A percentile compares a stretch with the other conserved stretches of the same genome.
Conservation (phyloP, 2,888 invertebrate genomes). For the Caenorhabditis sp. region DNA sequence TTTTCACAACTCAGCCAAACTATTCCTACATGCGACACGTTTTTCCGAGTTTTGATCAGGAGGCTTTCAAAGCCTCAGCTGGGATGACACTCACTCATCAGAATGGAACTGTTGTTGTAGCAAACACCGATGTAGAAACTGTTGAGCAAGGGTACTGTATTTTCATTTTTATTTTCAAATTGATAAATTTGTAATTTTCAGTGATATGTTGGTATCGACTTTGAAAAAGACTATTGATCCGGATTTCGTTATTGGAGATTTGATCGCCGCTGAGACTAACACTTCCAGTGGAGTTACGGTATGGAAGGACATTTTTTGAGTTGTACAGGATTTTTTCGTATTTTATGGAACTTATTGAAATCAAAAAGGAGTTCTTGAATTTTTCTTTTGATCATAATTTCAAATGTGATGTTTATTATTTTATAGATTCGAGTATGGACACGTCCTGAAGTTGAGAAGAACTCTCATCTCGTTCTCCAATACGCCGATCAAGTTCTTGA, state of each 20-base stretch:
- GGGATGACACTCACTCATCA: constrained; percentile 28
- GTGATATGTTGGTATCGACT: constrained; percentile 21
- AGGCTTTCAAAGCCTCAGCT: constrained; percentile 34
- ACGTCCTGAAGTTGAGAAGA: constrained; percentile 77
- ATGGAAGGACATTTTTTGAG: too few relatives aligned
- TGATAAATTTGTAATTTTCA: neutral
- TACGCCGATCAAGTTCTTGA: constrained; percentile 74
- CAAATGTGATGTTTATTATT: neutral
- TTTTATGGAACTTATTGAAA: too few relatives aligned
- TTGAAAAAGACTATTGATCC: constrained; percentile 27
- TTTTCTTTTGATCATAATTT: too few relatives aligned
- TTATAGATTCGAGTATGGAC: constrained; percentile 74
- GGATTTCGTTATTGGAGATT: constrained; percentile 39
- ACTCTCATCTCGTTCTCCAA: constrained; percentile 77
- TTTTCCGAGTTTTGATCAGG: constrained; percentile 41
- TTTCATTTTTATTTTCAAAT: neutral
- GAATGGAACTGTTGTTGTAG: constrained; percentile 27
- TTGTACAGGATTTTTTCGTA: too few relatives aligned
- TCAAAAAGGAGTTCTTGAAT: too few relatives aligned
- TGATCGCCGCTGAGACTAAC: constrained; percentile 19
- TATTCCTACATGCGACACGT: constrained; percentile 34
- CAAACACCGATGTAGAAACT: constrained; percentile 23
- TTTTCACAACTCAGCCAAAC: constrained; percentile 34
- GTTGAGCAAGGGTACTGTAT: constrained; percentile 24
- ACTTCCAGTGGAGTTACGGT: constrained; percentile 25